phyloP scores from a whole-genome alignment of 2,888 invertebrate genomes.

The Caenorhabditis angaria region DNA sequence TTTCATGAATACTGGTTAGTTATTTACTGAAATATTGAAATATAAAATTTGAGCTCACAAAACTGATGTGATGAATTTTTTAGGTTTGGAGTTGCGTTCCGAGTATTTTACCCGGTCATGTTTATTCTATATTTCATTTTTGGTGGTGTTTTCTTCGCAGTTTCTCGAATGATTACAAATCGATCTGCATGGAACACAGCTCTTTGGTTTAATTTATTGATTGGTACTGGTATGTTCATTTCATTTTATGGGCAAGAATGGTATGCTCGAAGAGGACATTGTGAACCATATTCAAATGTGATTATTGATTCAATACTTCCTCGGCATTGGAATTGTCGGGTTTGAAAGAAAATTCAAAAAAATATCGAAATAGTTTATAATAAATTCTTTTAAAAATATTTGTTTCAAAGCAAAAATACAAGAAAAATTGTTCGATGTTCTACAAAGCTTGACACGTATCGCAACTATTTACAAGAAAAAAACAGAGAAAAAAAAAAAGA shows the following conservation, averaged over 20 bases:
- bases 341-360: slow-evolving; percentile 4
- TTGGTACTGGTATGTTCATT: slow-evolving; percentile 77
- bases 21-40: not conserved
- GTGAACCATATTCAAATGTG: slow-evolving; percentile 44
- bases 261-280: slow-evolving; percentile 78
- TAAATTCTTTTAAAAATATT: not conserved
- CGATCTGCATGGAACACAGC: slow-evolving; percentile 81
- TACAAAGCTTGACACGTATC: not conserved
- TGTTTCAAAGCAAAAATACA: not conserved
- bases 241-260: slow-evolving; percentile 78
- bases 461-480: not conserved
- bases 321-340: slow-evolving; percentile 57
- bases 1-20: slow-evolving; percentile 84
- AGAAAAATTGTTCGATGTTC: not conserved
- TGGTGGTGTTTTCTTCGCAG: slow-evolving; percentile 76
- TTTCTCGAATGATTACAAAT: slow-evolving; percentile 74
- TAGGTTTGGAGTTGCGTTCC: slow-evolving; percentile 80
- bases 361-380: slow-evolving; percentile 5
- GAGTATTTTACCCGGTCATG: slow-evolving; percentile 88
- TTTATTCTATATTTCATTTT: slow-evolving; percentile 82
- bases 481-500: not conserved
- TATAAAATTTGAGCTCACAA: slow-evolving; percentile 1
- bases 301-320: slow-evolving; percentile 54
- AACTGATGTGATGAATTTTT: too few relatives aligned
- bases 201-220: slow-evolving; percentile 83